Evolutionary conservation across 2,888 invertebrate species (phyloP), one percentile per base, ranked within the genome.

Genomic region (Xanthia icteritia): DNA sequence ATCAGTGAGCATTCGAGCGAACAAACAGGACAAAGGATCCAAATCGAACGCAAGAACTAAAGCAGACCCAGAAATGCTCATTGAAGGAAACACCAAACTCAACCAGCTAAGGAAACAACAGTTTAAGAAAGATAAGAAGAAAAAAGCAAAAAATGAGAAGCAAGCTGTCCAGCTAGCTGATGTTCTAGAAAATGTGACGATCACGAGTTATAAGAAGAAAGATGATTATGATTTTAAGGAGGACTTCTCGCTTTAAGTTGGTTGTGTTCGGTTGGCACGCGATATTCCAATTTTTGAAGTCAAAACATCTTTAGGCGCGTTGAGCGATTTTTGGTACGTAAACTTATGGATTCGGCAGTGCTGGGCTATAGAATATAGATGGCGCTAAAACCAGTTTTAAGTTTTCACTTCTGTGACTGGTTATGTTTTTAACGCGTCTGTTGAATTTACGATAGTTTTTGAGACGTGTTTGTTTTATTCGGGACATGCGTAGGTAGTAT

Each of bases 81-180:
- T 98, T 71, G 98, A 98, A 92, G 98, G 98, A 81, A 98, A 98
- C 91, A 94, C 97, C 0, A 96, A 95, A 86, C 93, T 91, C 51
- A 96, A 96, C 76, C 93, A 96, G 87, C 58, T 96, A 54, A 94
- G 94, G 42, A 96, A 96, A 90, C 93, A 92, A 81, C 97, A 97
- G 83, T 97, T 98, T 81, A 98, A 98, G 88, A 98, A 97, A 83
- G 97, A 97, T 77, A 97, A 96, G 73, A 97, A 97, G 92, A 97
- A 96, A 79, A 96, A 93, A 78, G 93, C 94, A 0, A 94, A 90
- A 61, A 92, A 92, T 77, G 98, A 98, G 80, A 98, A 97, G 92
- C 97, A 97, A 86, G 97, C 98, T 0, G 92, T 97, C 0, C 97
- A 97, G 82, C 94, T 98, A 80, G 97, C 98, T 0, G 97, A 97